phyloP scores from a whole-genome alignment of 2,113 vertebrate genomes.

The Epinephelus fuscoguttatus region DNA sequence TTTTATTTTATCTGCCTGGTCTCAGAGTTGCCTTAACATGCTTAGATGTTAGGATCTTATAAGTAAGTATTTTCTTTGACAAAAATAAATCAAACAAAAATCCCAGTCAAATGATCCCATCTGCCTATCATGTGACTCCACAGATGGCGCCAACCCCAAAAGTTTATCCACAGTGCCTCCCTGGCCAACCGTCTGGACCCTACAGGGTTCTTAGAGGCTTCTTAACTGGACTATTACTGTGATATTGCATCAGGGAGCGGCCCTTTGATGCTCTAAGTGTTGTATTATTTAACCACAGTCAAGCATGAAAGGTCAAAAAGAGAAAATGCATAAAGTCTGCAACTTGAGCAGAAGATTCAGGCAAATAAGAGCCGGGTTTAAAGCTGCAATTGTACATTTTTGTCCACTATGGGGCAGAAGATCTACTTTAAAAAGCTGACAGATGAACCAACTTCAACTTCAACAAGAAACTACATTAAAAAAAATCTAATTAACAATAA shows the following conservation, averaged over 20 bases:
- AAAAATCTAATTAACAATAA: too few species aligned
- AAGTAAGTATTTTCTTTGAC: background rate
- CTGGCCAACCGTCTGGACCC: background rate
- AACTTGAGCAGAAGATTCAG: background rate
- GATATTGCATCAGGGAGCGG: constrained; percentile 51
- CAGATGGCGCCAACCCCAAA: too few species aligned
- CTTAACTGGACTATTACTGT: constrained; percentile 19
- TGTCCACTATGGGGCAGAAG: background rate
- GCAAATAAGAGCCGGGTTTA: background rate
- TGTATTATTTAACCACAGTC: constrained; percentile 36
- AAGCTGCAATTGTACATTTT: background rate
- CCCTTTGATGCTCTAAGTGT: constrained; percentile 25
- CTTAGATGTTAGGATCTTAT: background rate
- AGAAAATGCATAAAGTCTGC: background rate
- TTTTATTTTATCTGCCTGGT: background rate
- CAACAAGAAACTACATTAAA: too few species aligned
- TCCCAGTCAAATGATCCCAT: background rate
- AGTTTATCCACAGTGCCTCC: background rate
- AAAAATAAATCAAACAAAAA: background rate
- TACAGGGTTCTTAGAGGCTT: background rate
- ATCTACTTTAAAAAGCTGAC: background rate
- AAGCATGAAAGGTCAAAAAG: background rate
- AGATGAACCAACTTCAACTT: background rate
- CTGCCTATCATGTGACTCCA: background rate
- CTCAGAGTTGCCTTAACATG: background rate